phyloP scores from a whole-genome alignment of 30 jellyfish, hydroid and myxozoan genomes.

The Thelohanellus kitauei region DNA sequence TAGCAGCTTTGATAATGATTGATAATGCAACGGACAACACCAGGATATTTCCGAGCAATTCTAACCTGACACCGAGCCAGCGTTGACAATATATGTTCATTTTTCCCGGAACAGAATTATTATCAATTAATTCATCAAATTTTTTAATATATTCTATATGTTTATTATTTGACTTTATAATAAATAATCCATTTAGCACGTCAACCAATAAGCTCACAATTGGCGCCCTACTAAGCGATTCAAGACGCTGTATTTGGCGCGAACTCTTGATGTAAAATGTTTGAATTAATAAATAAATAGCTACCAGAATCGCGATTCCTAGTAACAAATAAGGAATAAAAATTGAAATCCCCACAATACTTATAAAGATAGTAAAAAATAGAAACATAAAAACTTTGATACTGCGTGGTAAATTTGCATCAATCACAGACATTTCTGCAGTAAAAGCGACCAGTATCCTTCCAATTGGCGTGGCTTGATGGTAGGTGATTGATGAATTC shows the following conservation, averaged over 20 bases:
- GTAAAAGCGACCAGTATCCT: conserved; percentile 41
- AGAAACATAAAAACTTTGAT: conserved; percentile 12
- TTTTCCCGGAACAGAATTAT: no score
- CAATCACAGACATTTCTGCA: conserved; percentile 38
- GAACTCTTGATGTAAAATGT: conserved; percentile 13
- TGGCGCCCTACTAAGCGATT: conserved; percentile 54
- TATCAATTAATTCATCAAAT: conserved; percentile 22
- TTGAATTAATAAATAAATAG: conserved; percentile 32
- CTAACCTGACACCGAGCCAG: conserved; percentile 87
- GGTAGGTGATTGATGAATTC: conserved; percentile 37
- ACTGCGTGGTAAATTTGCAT: conserved; percentile 28
- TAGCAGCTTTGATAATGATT: conserved; percentile 6
- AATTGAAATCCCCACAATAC: conserved; percentile 24
- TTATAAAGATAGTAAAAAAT: conserved; percentile 19
- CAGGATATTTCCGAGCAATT: conserved; percentile 41
- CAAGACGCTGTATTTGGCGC: conserved; percentile 57
- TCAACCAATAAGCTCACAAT: conserved; percentile 53
- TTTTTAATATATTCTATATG: conserved; percentile 17
- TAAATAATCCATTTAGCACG: conserved; percentile 46
- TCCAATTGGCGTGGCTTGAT: conserved; percentile 89
- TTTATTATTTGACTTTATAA: conserved; percentile 29
- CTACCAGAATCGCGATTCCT: conserved; percentile 36
- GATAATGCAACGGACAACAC: conserved; percentile 47
- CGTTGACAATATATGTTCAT: conserved; percentile 6
- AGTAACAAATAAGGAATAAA: conserved; percentile 40